Evolutionary conservation across 2,113 vertebrate genomes (phyloP).

Genomic region (Raja brachyura): DNA sequence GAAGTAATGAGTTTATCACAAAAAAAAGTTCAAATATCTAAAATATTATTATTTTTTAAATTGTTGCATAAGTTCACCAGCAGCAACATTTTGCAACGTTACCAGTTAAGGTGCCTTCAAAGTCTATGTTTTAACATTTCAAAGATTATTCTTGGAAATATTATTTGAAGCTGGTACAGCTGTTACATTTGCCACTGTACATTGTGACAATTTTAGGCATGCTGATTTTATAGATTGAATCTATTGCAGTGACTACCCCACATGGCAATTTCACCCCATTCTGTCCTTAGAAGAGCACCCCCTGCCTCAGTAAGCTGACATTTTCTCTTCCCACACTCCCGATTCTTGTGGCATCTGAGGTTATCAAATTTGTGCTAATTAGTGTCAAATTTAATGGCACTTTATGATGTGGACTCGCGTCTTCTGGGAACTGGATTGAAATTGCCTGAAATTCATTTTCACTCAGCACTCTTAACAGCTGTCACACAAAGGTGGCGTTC

Average conservation of each 20-base stretch:
- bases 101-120: background rate
- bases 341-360: slow-evolving; percentile 33
- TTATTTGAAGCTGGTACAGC: background rate
- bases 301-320: background rate
- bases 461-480: slow-evolving; percentile 37
- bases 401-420: slow-evolving; percentile 37
- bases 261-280: background rate
- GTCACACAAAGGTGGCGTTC: slow-evolving; percentile 32
- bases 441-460: slow-evolving; percentile 39
- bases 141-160: slow-evolving; percentile 1
- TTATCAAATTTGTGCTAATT: slow-evolving; percentile 39
- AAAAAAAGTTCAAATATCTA: background rate
- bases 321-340: slow-evolving; percentile 22
- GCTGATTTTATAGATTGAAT: background rate
- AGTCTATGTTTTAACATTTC: background rate
- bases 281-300: slow-evolving; percentile 20
- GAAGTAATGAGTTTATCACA: background rate
- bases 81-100: background rate
- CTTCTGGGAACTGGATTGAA: slow-evolving; percentile 37
- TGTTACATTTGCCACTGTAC: background rate
- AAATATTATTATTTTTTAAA: background rate
- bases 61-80: background rate
- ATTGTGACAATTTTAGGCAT: background rate
- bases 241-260: background rate
- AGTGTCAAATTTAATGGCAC: slow-evolving; percentile 38